These are phyloP conservation scores for Spicauda simplicius DNA, from an alignment of 2,888 invertebrate genomes.

Conservation along the genomic window DNA sequence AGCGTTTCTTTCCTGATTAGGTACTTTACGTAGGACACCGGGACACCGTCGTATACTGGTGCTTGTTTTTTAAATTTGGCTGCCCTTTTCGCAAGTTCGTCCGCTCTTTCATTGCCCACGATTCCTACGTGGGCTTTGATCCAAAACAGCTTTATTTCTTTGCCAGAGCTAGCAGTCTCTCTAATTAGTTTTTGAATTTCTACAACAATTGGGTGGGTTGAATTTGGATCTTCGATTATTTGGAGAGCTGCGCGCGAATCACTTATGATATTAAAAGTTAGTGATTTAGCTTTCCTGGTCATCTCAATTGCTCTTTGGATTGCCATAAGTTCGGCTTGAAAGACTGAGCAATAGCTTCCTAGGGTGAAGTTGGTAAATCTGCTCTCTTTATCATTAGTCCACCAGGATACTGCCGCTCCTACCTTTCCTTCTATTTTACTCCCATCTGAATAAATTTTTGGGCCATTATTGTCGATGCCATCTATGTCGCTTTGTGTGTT, in stretches of 20 bases:
- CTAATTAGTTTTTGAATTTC: background rate
- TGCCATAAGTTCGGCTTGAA: background rate
- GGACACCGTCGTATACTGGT: background rate
- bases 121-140: too few relatives aligned
- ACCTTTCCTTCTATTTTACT: slow-evolving; percentile 4
- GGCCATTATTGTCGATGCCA: background rate
- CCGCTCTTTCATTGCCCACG: too few relatives aligned
- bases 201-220: background rate
- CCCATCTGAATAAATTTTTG: slow-evolving; percentile 2
- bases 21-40: background rate
- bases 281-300: background rate
- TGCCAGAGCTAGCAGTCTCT: background rate
- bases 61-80: too few relatives aligned
- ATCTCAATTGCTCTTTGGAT: background rate
- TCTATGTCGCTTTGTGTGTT: too few relatives aligned
- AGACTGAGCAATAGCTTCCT: background rate
- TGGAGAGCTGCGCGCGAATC: background rate
- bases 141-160: too few relatives aligned
- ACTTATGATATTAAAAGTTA: background rate
- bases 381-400: background rate
- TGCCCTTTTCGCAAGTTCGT: too few relatives aligned
- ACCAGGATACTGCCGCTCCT: background rate
- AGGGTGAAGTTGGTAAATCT: background rate
- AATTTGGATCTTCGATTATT: background rate
- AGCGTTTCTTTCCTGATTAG: too few relatives aligned